Base-by-base conservation (phyloP, 2,888 invertebrate species). In the Hyles lineata region DNA sequence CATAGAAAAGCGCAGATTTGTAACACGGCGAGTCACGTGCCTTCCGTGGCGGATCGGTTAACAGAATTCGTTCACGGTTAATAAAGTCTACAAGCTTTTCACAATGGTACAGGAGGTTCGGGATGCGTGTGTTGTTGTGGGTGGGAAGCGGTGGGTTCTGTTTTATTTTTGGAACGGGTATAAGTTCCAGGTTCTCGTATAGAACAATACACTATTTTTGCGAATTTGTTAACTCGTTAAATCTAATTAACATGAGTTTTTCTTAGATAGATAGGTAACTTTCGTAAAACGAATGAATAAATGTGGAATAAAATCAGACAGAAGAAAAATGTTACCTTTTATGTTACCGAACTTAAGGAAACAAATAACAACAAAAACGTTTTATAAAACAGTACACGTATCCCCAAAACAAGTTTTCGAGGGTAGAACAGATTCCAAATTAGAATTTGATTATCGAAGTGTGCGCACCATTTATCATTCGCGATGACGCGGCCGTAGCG, bases 371-470 rank as follows among this genome's bases (percentile, higher is more conserved):
- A 21, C 21, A n/a, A 3, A 59, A 59, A 17, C 58, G 23, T 59
- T 59, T 58, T 23, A 35, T 9, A 71, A 43, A 61, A 61, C 50
- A 32, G 29, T 35, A 15, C 7, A 55, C 70, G 35, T 61, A 70
- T 35, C 73, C 62, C 73, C n/a, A 70, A 73, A 72, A 43, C 19
- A 63, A 73, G 9, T 70, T 52, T 80, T 78, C 82, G 89, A 88
- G 91, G 92, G 92, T 90, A 89, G 88, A 92, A 89, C 94, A 94
- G 94, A 94, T 94, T 93, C 92, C 90, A 94, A 94, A 94, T 94
- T 94, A 91, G 94, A 94, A 94, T 94, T 94, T 94, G 94, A 94
- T 94, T 94, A 94, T 93, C 92, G 93, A 91, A 93, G 94, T 94
- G 94, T 93, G 94, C 87, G 89, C 89, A 87, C 93, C 92, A 94